Conservation (phyloP, 2,888 invertebrate species). For the Ellobium chinense region DNA sequence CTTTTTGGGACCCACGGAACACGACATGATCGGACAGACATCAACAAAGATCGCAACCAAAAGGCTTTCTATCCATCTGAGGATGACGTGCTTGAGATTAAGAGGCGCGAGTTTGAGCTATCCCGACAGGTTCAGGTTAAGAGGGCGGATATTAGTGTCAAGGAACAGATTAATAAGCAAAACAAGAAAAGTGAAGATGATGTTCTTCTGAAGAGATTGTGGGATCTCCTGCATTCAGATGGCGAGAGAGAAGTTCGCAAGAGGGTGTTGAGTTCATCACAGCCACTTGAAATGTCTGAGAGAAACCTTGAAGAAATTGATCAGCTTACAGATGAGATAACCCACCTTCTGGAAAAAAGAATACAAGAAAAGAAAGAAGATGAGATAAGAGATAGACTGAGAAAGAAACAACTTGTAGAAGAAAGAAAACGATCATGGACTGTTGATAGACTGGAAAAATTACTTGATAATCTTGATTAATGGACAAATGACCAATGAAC, state of each 20-base stretch:
- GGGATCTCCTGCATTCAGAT: not conserved
- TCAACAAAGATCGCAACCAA: not conserved
- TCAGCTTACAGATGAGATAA: constrained; percentile 5
- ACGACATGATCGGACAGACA: constrained; percentile 19
- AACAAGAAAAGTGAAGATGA: not conserved
- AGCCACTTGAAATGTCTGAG: not conserved
- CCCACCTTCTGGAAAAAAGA: not conserved
- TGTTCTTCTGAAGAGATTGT: constrained; percentile 4
- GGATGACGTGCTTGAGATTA: constrained; percentile 49
- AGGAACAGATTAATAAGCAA: not conserved
- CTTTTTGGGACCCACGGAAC: constrained; percentile 50
- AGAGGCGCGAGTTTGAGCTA: constrained; percentile 52
- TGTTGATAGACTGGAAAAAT: too few species aligned
- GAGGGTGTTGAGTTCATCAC: not conserved
- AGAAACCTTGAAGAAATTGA: not conserved
- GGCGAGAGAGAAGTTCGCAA: constrained; percentile 6
- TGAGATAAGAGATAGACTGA: too few species aligned
- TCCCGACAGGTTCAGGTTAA: constrained; percentile 55
- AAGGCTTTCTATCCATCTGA: constrained; percentile 48
- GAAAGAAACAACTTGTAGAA: too few species aligned
- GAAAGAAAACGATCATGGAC: too few species aligned
- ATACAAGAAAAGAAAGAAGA: constrained; percentile 1
- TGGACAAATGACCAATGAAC: too few species aligned
- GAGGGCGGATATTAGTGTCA: constrained; percentile 19
- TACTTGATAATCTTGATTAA: too few species aligned